Conservation (phyloP, 2,797 vertebrate genomes). For the Vultur gryphus region DNA sequence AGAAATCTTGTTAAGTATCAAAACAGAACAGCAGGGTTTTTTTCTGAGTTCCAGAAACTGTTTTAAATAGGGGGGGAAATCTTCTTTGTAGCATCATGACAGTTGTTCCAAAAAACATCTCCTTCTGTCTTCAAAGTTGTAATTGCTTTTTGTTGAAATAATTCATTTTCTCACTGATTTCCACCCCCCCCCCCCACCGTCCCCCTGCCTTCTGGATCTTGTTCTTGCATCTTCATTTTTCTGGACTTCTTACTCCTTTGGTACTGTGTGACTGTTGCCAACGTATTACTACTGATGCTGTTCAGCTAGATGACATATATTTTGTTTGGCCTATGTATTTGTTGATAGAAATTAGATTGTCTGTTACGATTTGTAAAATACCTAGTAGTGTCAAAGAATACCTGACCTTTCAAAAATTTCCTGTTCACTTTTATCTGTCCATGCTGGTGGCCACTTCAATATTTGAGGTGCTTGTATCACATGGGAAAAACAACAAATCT, state of each 20-base stretch:
- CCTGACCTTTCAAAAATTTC: constrained; percentile 16
- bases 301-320: not conserved
- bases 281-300: not conserved
- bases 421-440: not conserved
- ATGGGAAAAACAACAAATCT: not conserved
- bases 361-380: not conserved
- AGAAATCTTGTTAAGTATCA: constrained; percentile 69
- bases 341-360: not conserved
- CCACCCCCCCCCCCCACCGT: too few species aligned
- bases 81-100: constrained; percentile 66
- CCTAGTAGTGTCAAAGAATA: not conserved
- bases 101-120: constrained; percentile 68
- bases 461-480: not conserved
- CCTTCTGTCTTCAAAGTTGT: constrained; percentile 69
- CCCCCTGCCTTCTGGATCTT: constrained; percentile 14
- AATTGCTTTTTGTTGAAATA: constrained; percentile 71
- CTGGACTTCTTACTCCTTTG: constrained; percentile 19
- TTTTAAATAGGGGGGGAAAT: constrained; percentile 64
- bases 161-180: constrained; percentile 37
- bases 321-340: not conserved
- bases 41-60: constrained; percentile 51
- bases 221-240: constrained; percentile 53
- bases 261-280: not conserved
- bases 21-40: constrained; percentile 35
- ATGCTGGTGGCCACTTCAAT: not conserved